phyloP scores from a whole-genome alignment of 2,113 vertebrate species.

The Microcebus lehilahytsara region DNA sequence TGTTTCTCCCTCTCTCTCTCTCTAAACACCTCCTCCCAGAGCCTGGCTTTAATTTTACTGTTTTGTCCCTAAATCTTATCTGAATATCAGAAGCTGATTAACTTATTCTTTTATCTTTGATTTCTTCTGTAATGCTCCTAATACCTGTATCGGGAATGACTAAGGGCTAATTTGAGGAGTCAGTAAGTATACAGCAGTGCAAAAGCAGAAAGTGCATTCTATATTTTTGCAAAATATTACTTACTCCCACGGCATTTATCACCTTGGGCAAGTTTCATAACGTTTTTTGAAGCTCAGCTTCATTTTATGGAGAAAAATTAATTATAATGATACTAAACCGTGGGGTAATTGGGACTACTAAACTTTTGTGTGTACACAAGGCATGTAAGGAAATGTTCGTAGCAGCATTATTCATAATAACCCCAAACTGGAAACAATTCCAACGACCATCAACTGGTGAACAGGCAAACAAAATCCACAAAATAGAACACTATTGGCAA shows the following conservation, averaged over 20 bases:
- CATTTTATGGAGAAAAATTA: conserved; percentile 28
- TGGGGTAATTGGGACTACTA: background rate
- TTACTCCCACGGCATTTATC: background rate
- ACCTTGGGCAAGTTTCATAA: background rate
- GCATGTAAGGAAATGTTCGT: background rate
- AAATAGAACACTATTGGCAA: background rate
- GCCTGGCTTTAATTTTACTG: background rate
- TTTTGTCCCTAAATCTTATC: background rate
- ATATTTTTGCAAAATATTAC: background rate
- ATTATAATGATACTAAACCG: background rate
- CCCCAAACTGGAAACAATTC: background rate
- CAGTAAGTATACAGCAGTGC: background rate
- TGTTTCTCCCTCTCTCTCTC: background rate
- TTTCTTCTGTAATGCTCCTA: background rate
- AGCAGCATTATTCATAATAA: background rate
- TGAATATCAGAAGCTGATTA: background rate
- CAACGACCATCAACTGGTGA: background rate
- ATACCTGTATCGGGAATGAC: background rate
- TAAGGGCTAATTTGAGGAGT: background rate
- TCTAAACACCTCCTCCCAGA: background rate
- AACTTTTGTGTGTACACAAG: background rate
- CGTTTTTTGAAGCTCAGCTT: conserved; percentile 24
- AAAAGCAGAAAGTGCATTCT: background rate
- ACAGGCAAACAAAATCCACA: background rate
- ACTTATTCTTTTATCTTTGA: background rate